These are phyloP conservation scores for Rallus crepitans DNA, from an alignment of 2,797 vertebrate species.

Conservation along the genomic window DNA sequence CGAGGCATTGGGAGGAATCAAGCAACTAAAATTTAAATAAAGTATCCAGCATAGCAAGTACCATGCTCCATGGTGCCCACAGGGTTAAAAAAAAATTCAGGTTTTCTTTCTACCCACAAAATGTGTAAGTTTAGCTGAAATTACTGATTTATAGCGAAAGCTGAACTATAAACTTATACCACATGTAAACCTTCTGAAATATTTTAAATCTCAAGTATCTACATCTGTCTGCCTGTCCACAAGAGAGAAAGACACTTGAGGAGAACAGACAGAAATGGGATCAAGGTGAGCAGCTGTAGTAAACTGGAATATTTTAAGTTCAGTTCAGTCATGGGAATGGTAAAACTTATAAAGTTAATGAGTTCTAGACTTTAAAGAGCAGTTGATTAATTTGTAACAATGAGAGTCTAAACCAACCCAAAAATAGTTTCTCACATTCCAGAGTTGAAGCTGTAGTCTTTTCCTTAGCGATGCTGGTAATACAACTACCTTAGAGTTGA, in stretches of 20 bases:
- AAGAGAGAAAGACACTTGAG: constrained; percentile 18
- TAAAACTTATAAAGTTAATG: constrained; percentile 83
- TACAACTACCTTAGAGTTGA: constrained; percentile 34
- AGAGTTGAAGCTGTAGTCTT: constrained; percentile 59
- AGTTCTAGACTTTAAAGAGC: constrained; percentile 82
- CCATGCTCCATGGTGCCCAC: rapidly evolving
- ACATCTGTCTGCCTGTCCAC: neutral
- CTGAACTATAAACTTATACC: neutral
- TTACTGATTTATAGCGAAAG: neutral
- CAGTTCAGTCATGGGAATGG: constrained; percentile 78
- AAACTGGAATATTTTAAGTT: constrained; percentile 71
- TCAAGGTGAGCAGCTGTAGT: constrained; percentile 54
- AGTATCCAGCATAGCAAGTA: neutral
- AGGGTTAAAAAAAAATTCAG: neutral
- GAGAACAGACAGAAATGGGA: constrained; percentile 4
- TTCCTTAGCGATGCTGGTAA: constrained; percentile 51
- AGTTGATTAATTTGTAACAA: constrained; percentile 86
- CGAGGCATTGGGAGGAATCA: neutral
- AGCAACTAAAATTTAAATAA: neutral
- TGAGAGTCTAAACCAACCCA: constrained; percentile 76
- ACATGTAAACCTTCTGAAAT: neutral
- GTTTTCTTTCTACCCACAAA: neutral
- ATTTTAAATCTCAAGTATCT: constrained; percentile 6
- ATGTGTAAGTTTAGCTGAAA: neutral
- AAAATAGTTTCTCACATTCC: constrained; percentile 83